These are phyloP conservation scores for Papilio demoleus DNA, from an alignment of 2,888 invertebrate species.

Conservation along the genomic window DNA sequence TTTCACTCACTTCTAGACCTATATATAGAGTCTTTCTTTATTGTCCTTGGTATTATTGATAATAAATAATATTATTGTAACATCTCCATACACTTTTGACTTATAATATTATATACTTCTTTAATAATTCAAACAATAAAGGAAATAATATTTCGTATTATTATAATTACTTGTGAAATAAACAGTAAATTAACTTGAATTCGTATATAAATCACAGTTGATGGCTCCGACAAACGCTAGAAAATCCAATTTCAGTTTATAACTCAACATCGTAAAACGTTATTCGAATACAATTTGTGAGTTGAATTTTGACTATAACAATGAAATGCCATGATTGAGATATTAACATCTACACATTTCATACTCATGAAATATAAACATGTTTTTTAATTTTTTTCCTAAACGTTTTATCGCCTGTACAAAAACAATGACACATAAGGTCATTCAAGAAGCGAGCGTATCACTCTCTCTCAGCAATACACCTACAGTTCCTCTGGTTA, in stretches of 20 bases:
- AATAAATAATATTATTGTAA: too few relatives aligned
- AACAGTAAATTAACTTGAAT: slow-evolving; percentile 16
- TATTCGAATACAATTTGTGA: slow-evolving; percentile 23
- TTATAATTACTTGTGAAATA: slow-evolving; percentile 18
- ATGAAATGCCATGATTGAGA: slow-evolving; percentile 14
- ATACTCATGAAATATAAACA: background rate
- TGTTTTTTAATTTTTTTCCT: background rate
- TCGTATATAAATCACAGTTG: slow-evolving; percentile 23
- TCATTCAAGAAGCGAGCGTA: too few relatives aligned
- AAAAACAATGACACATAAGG: too few relatives aligned
- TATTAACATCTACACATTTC: background rate
- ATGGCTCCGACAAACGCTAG: slow-evolving; percentile 22
- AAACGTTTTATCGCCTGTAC: background rate
- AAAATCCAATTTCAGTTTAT: slow-evolving; percentile 35
- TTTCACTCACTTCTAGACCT: too few relatives aligned
- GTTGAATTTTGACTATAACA: slow-evolving; percentile 3
- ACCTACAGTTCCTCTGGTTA: too few relatives aligned
- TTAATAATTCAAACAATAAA: slow-evolving; percentile 1
- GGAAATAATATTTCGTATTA: background rate
- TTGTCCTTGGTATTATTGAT: background rate
- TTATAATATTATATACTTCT: background rate
- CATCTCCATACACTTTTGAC: background rate
- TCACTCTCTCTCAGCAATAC: too few relatives aligned
- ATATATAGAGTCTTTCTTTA: too few relatives aligned
- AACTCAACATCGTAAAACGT: slow-evolving; percentile 31